These are phyloP conservation scores for Xestia ashworthii DNA, from an alignment of 2,888 invertebrate genomes.

Conservation along the genomic window DNA sequence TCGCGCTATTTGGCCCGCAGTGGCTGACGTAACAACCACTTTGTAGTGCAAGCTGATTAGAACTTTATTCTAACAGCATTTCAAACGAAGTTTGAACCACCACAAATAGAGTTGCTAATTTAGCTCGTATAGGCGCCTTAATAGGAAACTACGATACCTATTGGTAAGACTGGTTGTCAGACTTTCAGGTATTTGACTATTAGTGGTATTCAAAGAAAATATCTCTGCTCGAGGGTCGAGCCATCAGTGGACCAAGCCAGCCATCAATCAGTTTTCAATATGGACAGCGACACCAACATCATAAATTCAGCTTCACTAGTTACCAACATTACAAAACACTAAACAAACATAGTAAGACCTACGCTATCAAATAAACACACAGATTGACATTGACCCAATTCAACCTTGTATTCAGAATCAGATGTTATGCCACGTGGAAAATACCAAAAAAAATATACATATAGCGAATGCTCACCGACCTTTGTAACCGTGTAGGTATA, in stretches of 20 bases:
- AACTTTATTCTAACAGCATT: too few relatives aligned
- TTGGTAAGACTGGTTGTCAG: not conserved
- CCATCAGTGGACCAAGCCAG: not conserved
- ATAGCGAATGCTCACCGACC: slow-evolving; percentile 56
- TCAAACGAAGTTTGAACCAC: too few relatives aligned
- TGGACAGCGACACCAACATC: not conserved
- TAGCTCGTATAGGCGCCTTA: too few relatives aligned
- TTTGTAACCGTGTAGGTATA: slow-evolving; percentile 74
- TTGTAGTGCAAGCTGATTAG: too few relatives aligned
- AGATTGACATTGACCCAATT: slow-evolving; percentile 61
- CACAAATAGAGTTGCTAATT: too few relatives aligned
- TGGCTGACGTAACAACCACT: too few relatives aligned
- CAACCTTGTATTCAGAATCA: slow-evolving; percentile 40
- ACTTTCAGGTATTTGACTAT: not conserved
- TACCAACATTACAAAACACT: slow-evolving; percentile 15
- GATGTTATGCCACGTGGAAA: slow-evolving; percentile 51
- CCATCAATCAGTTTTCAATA: not conserved
- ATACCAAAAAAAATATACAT: slow-evolving; percentile 52
- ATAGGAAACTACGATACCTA: not conserved
- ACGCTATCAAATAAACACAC: slow-evolving; percentile 25
- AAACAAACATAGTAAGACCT: slow-evolving; percentile 32
- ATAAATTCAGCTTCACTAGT: not conserved
- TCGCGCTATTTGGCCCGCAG: too few relatives aligned
- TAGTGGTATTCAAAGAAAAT: not conserved
- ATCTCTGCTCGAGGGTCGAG: not conserved